These are phyloP conservation scores for Mongoloraphidia duomilia DNA, from an alignment of 2,888 invertebrate genomes.

Conservation along the genomic window DNA sequence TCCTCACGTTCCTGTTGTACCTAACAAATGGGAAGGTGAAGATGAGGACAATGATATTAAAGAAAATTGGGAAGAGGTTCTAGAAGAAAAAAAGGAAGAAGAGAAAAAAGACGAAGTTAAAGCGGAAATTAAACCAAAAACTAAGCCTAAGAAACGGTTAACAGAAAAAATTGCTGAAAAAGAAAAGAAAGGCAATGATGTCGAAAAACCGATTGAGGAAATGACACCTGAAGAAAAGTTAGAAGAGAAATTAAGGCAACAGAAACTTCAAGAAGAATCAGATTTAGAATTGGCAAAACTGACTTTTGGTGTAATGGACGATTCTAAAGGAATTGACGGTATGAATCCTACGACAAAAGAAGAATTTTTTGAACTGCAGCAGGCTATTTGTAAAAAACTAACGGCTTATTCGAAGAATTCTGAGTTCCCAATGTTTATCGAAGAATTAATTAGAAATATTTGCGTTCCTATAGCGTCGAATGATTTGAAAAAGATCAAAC, in stretches of 20 bases:
- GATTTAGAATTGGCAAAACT: conserved; percentile 78
- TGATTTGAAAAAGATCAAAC: conserved; percentile 75
- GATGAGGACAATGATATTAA: conserved; percentile 68
- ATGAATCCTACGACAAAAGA: conserved; percentile 61
- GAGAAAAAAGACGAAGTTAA: conserved; percentile 56
- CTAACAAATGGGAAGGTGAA: conserved; percentile 78
- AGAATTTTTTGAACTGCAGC: conserved; percentile 66
- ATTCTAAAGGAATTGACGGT: conserved; percentile 38
- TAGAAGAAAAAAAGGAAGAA: conserved; percentile 45
- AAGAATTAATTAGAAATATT: conserved; percentile 63
- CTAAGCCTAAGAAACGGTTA: conserved; percentile 60
- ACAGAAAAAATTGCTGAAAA: conserved; percentile 76
- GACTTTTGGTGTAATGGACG: conserved; percentile 51
- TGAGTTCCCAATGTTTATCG: conserved; percentile 62
- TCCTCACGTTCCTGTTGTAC: conserved; percentile 31
- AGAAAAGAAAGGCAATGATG: conserved; percentile 35
- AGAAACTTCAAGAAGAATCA: conserved; percentile 76
- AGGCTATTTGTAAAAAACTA: conserved; percentile 56
- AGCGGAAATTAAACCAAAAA: conserved; percentile 37
- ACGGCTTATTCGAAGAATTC: conserved; percentile 44
- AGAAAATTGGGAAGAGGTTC: conserved; percentile 88
- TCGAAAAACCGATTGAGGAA: conserved; percentile 40
- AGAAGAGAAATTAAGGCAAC: conserved; percentile 59
- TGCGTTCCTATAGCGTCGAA: conserved; percentile 63
- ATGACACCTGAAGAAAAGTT: conserved; percentile 63